Percentiles rank a stretch among this genome's conserved stretches.
These are phyloP conservation scores for Urechis unicinctus DNA, from an alignment of 2,888 invertebrate genomes.

Conservation along the genomic window DNA sequence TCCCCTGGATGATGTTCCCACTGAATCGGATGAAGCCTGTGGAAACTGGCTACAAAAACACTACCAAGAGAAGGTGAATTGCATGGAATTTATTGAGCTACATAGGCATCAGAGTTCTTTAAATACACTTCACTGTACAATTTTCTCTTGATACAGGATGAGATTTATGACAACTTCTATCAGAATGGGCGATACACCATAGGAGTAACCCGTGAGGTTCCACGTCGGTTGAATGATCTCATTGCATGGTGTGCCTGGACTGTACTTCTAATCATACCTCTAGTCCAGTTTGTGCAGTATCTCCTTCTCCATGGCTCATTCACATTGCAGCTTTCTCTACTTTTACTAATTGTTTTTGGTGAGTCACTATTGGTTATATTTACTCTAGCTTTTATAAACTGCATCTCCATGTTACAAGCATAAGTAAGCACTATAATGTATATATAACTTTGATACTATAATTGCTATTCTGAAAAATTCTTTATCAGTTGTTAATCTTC, in stretches of 20 bases:
- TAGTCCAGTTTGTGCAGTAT: too few species aligned
- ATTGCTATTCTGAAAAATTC: too few species aligned
- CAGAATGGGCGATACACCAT: constrained; percentile 30
- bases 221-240: constrained; percentile 34
- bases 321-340: too few species aligned
- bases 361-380: too few species aligned
- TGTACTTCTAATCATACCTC: constrained; percentile 33
- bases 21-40: constrained; percentile 64
- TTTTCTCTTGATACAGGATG: constrained; percentile 36
- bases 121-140: neutral
- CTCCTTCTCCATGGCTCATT: too few species aligned
- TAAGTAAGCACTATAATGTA: too few species aligned
- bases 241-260: constrained; percentile 42
- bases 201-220: constrained; percentile 26
- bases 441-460: too few species aligned
- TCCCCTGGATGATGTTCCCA: constrained; percentile 73
- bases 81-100: neutral
- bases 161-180: constrained; percentile 45
- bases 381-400: too few species aligned
- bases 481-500: too few species aligned
- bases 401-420: too few species aligned
- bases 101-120: neutral
- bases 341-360: too few species aligned
- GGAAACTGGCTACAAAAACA: constrained; percentile 75
- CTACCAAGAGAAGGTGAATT: constrained; percentile 59